Percentiles rank a stretch among this genome's conserved stretches.
These are phyloP conservation scores for Oceanodroma tethys DNA, from an alignment of 2,113 vertebrate species.

Conservation along the genomic window DNA sequence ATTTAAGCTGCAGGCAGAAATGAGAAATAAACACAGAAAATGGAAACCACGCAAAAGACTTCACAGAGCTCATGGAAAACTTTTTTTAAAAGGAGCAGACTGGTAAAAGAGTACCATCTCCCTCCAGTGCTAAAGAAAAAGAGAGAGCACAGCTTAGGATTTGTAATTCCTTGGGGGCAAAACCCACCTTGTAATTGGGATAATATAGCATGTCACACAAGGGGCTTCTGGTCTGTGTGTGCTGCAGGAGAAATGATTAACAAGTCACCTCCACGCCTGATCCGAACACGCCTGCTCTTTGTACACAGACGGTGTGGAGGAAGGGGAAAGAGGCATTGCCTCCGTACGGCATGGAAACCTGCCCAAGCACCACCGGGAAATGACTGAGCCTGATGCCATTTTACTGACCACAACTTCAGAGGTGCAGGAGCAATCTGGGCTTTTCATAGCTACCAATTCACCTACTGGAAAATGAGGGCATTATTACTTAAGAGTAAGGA, in stretches of 20 bases:
- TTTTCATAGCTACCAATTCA: not conserved
- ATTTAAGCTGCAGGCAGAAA: not conserved
- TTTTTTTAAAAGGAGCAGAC: not conserved
- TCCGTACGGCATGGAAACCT: not conserved
- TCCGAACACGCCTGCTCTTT: not conserved
- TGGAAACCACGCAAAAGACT: not conserved
- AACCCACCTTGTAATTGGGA: not conserved
- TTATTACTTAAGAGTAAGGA: not conserved
- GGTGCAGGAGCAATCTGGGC: not conserved
- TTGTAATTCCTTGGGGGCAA: not conserved
- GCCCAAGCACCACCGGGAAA: not conserved
- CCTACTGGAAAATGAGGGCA: not conserved
- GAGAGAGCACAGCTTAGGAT: not conserved
- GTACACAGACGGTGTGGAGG: not conserved
- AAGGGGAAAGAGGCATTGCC: fast-evolving
- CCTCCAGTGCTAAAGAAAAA: not conserved
- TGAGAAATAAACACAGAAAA: not conserved
- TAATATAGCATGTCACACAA: not conserved
- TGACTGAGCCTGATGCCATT: not conserved
- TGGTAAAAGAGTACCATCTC: not conserved
- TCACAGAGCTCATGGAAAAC: not conserved
- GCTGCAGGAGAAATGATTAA: not conserved
- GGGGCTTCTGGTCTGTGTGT: not conserved
- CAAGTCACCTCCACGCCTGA: not conserved
- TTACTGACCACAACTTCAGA: not conserved